Percentiles rank a stretch among this genome's conserved stretches.
Evolutionary conservation across 2,113 vertebrate genomes (phyloP).

Genomic region (Dasyprocta punctata): DNA sequence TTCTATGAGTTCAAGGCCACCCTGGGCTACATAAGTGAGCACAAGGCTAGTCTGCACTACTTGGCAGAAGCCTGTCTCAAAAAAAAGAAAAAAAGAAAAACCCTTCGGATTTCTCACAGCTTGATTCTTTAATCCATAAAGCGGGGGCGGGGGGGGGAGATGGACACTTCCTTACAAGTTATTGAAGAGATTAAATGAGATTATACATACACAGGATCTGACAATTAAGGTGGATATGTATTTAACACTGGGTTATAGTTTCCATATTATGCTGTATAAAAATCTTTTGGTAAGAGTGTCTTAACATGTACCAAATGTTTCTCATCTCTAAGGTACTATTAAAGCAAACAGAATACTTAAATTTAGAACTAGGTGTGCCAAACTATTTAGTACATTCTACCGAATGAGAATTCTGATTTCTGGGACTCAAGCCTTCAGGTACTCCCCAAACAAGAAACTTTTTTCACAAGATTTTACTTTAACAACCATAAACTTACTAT

Average conservation of each 20-base stretch:
- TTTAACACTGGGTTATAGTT: constrained; percentile 5
- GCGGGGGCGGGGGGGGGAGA: not conserved
- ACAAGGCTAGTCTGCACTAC: not conserved
- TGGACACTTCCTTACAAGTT: not conserved
- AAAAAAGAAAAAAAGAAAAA: not conserved
- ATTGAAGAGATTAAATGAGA: constrained; percentile 1
- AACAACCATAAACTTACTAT: constrained; percentile 19
- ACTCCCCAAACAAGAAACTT: constrained; percentile 1
- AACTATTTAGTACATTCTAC: not conserved
- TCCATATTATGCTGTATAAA: constrained; percentile 24
- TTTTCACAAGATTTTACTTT: constrained; percentile 8
- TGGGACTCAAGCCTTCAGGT: not conserved
- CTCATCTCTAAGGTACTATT: not conserved
- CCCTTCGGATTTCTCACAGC: not conserved
- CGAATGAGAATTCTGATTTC: constrained; percentile 26
- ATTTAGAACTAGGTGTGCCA: not conserved
- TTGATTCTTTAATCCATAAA: constrained; percentile 46
- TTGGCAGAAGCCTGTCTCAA: not conserved
- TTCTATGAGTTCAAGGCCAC: not conserved
- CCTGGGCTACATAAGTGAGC: not conserved
- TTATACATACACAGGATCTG: not conserved
- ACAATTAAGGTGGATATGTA: constrained; percentile 39
- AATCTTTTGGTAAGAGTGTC: constrained; percentile 49
- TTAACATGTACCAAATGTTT: not conserved
- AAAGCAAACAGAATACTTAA: constrained; percentile 39